phyloP scores from a whole-genome alignment of 2,888 invertebrate genomes.

The Lepidochitona cinerea region DNA sequence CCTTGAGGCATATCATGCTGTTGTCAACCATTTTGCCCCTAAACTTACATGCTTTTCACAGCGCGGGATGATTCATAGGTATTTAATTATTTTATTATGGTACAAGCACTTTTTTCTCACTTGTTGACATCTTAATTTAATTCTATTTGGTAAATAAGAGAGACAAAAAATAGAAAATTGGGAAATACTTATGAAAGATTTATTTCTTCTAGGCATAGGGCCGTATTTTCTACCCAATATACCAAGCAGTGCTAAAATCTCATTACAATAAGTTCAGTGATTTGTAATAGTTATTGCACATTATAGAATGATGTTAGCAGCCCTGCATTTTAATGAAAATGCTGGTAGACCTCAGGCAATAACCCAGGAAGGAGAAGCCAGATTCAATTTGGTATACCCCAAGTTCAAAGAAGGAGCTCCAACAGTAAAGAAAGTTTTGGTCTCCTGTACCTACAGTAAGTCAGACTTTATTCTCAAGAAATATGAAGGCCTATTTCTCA shows the following conservation, averaged over 20 bases:
- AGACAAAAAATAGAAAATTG: no score
- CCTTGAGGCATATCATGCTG: slow-evolving; percentile 31
- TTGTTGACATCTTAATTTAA: no score
- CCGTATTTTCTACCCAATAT: no score
- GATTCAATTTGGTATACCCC: slow-evolving; percentile 18
- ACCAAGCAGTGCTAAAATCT: no score
- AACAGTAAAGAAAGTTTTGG: slow-evolving; percentile 6
- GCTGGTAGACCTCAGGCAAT: slow-evolving; percentile 11
- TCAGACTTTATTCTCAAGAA: not conserved
- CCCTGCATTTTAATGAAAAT: slow-evolving; percentile 36
- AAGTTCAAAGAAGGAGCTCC: slow-evolving; percentile 26
- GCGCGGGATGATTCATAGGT: slow-evolving; percentile 32
- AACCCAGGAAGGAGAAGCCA: slow-evolving; percentile 19
- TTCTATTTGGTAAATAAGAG: no score
- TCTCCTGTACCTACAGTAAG: slow-evolving; percentile 8
- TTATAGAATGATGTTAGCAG: slow-evolving; percentile 23
- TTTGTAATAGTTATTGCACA: not conserved
- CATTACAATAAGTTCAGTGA: not conserved
- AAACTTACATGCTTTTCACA: slow-evolving; percentile 33
- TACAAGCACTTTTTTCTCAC: no score
- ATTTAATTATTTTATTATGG: not conserved
- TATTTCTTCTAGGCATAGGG: no score
- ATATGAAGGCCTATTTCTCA: no score
- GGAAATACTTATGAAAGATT: no score
- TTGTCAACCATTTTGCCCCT: slow-evolving; percentile 39